Evolutionary conservation across 2,888 invertebrate species (phyloP), one percentile per base, ranked within the genome.

Genomic region (Mesorhabditis sp.): DNA sequence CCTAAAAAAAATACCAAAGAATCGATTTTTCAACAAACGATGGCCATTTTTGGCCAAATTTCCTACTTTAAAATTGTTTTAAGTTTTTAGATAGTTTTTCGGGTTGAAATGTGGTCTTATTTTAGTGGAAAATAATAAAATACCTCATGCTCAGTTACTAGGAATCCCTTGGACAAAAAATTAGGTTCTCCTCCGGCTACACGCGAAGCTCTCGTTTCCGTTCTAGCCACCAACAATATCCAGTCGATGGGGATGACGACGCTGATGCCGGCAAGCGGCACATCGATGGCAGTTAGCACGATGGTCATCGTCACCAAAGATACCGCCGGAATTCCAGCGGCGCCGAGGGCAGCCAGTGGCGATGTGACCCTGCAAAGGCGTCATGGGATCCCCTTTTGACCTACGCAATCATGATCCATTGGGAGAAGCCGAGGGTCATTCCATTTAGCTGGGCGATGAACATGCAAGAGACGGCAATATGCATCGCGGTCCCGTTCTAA

Each of bases 381-480:
- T 28, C 28, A 28, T 28, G 28, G 28, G 28, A 28, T 28, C 28
- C 28, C 7, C 10, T 50, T 50, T 50, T 10, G 10, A 50, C 58
- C 7, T 50, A 50, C 58, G 10, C 7, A 50, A 50, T n/a, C 7
- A 50, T n/a, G 10, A 50, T 13, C 10, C n/a, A 50, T n/a, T 50
- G 10, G 10, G 58, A 13, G 58, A 50, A 50, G n/a, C 58, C n/a
- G 2, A 50, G n/a, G 58, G 7, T 10, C 7, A n/a, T n/a, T 13
- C 58, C 58, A 50, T 50, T 50, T 50, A 50, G 58, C n/a, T 50
- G 58, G 10, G 58, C 58, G 58, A 50, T 50, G n/a, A 50, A 50
- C 10, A 50, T 50, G 10, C 10, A 50, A n/a, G 58, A 50, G n/a
- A 50, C n/a, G n/a, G 58, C 58, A 50, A 50, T 50, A 50, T 50